Evolutionary conservation across 2,888 invertebrate species (phyloP).

Genomic region (Campoletis raptor): DNA sequence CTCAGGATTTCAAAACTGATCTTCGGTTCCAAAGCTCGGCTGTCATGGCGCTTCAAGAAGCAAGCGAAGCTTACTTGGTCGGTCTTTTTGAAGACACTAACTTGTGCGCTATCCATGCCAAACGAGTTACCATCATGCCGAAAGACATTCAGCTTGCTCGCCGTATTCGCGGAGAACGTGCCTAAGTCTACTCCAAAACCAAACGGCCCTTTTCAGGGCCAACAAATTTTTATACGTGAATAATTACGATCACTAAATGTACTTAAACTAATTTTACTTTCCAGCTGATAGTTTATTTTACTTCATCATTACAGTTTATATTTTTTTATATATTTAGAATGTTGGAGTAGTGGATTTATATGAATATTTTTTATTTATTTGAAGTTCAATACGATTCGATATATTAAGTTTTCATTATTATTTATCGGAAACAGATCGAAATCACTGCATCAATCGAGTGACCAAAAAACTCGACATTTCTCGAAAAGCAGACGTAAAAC

Average conservation of each 20-base stretch:
- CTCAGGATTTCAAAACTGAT: not conserved
- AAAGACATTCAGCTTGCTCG: slow-evolving; percentile 6
- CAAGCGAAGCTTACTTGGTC: not conserved
- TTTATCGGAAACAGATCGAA: no score
- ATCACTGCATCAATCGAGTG: no score
- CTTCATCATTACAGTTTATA: fast-evolving
- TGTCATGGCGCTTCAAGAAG: slow-evolving; percentile 11
- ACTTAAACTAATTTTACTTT: not conserved
- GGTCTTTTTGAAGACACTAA: not conserved
- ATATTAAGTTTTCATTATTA: no score
- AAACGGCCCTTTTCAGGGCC: slow-evolving; percentile 32
- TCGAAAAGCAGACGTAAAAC: no score
- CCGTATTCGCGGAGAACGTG: slow-evolving; percentile 10
- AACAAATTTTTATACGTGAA: not conserved
- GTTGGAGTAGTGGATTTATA: no score
- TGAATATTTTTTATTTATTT: no score
- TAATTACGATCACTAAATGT: not conserved
- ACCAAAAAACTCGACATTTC: no score
- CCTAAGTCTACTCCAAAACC: not conserved
- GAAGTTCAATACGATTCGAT: no score
- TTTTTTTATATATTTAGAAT: not conserved
- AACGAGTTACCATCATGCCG: not conserved
- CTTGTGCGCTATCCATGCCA: slow-evolving; percentile 6
- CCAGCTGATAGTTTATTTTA: no score
- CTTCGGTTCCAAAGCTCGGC: not conserved